Evolutionary conservation across 2,113 vertebrate species (phyloP), one percentile per base, ranked within the genome.

Genomic region (Sinocyclocheilus anshuiensis): DNA sequence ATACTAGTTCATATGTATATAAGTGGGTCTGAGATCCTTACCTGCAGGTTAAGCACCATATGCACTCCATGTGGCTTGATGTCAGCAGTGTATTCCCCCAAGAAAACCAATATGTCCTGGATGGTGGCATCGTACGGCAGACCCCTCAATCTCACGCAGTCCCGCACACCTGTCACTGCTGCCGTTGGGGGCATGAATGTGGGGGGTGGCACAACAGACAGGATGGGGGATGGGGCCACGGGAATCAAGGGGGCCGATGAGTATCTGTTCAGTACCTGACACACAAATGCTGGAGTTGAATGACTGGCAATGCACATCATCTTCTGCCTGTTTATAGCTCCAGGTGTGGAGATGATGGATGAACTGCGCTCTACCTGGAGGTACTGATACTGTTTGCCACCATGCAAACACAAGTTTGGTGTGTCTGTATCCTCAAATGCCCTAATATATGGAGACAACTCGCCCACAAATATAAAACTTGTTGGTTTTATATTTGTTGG

Each of bases 1-100:
- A 59, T 24, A 3, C 7, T 15, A 84, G 13, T 84, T 63, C n/a
- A 22, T 50, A 15, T 48, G 39, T 16, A 72, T 29, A 26, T 22
- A 59, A 48, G 45, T 48, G 11, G 1, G 45, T 48, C 45, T 48
- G 11, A 10, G 1, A 65, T 84, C 92, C 15, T 57, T 86, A 99
- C 98, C 96, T 99, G 98, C 89, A 98, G 97, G 90, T 99, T 99
- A 77, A 99, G 95, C 71, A 99, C 97, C 45, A 48, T 48, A 48
- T 48, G 45, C 45, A 48, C 45, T 48, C 45, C 45, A 48, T 48
- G 45, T 48, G 96, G 97, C 91, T 96, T 95, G 89, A 99, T 97
- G 86, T 99, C 97, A 0, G 91, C 95, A 0, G 97, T 97, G 83
- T 96, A 96, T 12, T 99, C 98, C 86, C 97, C 98, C 89, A 99